Percentiles rank a stretch among this genome's conserved stretches.
phyloP scores from a whole-genome alignment of 2,113 vertebrate species.

The Pipra filicauda region DNA sequence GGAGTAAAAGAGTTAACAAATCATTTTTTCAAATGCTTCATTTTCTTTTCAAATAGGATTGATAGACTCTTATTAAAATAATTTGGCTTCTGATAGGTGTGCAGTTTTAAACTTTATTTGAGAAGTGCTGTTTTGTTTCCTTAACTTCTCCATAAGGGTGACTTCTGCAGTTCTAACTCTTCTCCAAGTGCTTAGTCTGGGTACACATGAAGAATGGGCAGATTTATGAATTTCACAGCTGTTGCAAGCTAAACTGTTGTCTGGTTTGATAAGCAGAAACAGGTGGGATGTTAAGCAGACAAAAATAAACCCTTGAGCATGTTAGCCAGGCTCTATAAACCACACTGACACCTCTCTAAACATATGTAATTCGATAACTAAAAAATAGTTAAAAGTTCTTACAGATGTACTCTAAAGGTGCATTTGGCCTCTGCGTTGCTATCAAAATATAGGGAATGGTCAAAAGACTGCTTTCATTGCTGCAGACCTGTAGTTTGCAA shows the following conservation, averaged over 20 bases:
- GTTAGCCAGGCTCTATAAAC: constrained; percentile 48
- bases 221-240: constrained; percentile 63
- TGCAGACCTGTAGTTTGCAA: not conserved
- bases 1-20: not conserved
- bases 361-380: constrained; percentile 39
- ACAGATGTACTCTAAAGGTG: not conserved
- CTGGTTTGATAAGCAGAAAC: constrained; percentile 64
- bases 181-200: constrained; percentile 18
- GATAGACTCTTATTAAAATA: not conserved
- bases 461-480: not conserved
- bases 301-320: constrained; percentile 60
- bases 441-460: not conserved
- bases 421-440: not conserved
- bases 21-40: not conserved
- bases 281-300: constrained; percentile 60
- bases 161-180: not conserved
- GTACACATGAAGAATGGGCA: constrained; percentile 20
- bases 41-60: not conserved
- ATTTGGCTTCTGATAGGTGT: not conserved
- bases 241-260: constrained; percentile 38
- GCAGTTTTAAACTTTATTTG: not conserved
- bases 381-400: constrained; percentile 24
- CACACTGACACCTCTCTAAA: constrained; percentile 42
- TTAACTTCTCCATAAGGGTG: not conserved
- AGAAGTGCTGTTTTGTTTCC: constrained; percentile 7